Conservation (phyloP, 2,888 invertebrate species). For the Pristionchus maxplancki region DNA sequence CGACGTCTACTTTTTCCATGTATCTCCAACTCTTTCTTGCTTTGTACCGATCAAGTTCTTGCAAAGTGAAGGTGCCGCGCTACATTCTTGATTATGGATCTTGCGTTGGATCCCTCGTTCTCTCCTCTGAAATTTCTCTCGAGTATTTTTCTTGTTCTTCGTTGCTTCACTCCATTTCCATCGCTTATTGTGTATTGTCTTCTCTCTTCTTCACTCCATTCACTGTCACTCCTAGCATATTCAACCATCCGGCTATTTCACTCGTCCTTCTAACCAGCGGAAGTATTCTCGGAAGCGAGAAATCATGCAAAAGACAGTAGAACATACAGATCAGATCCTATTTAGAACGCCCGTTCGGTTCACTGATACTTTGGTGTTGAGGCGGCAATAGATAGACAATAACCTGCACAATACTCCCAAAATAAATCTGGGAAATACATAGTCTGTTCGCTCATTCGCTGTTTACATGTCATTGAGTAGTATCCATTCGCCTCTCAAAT, state of each 20-base stretch:
- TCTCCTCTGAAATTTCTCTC: not conserved
- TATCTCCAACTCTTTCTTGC: too few species aligned
- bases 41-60: too few species aligned
- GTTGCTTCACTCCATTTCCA: not conserved
- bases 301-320: slow-evolving; percentile 2
- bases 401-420: not conserved
- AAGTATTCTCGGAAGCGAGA: not conserved
- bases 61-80: too few species aligned
- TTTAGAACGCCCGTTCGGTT: not conserved
- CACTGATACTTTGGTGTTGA: not conserved
- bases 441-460: not conserved
- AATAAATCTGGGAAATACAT: not conserved
- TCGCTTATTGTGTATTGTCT: not conserved
- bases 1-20: too few species aligned
- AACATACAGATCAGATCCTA: not conserved
- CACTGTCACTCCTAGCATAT: not conserved
- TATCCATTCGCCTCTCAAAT: slow-evolving; percentile 16
- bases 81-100: too few species aligned
- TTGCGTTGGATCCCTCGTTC: too few species aligned
- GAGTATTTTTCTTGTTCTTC: not conserved
- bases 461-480: slow-evolving; percentile 31
- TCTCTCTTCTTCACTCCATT: slow-evolving; percentile 5
- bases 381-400: not conserved
- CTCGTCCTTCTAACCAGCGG: slow-evolving; percentile 32
- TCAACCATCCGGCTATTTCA: not conserved